Percentiles rank a stretch among this genome's conserved stretches.
Evolutionary conservation across 2,797 vertebrate species (phyloP).

Genomic region (Pangasius macronema): DNA sequence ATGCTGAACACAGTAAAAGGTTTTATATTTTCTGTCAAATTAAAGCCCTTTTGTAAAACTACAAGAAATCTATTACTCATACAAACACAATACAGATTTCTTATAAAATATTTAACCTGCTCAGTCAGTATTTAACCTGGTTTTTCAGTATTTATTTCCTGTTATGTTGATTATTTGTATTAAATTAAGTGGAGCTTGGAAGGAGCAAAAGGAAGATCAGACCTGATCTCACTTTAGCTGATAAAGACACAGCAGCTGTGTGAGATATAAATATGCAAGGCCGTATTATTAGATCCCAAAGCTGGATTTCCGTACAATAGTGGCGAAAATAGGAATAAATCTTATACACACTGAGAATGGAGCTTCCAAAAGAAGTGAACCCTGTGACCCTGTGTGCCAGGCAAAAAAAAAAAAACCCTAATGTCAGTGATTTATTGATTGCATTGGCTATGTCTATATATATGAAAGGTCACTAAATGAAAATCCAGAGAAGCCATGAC

Average conservation of each 20-base stretch:
- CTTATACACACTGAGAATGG: not conserved
- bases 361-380: not conserved
- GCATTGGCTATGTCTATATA: constrained; percentile 16
- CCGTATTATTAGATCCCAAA: constrained; percentile 7
- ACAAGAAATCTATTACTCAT: not conserved
- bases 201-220: constrained; percentile 32
- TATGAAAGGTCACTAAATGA: constrained; percentile 52
- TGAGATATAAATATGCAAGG: constrained; percentile 38
- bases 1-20: not conserved
- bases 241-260: constrained; percentile 15
- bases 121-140: not conserved
- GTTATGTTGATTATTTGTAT: not conserved
- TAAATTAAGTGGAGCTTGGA: not conserved
- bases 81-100: not conserved
- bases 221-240: constrained; percentile 21
- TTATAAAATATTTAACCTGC: not conserved
- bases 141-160: not conserved
- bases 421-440: constrained; percentile 38
- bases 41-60: not conserved
- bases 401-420: constrained; percentile 4
- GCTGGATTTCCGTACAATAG: constrained; percentile 23
- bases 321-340: not conserved
- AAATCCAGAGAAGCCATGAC: constrained; percentile 50
- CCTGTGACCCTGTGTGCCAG: constrained; percentile 20
- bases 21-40: not conserved